Evolutionary conservation across 2,888 invertebrate genomes (phyloP), one percentile per base, ranked within the genome.

Genomic region (Pteria penguin): DNA sequence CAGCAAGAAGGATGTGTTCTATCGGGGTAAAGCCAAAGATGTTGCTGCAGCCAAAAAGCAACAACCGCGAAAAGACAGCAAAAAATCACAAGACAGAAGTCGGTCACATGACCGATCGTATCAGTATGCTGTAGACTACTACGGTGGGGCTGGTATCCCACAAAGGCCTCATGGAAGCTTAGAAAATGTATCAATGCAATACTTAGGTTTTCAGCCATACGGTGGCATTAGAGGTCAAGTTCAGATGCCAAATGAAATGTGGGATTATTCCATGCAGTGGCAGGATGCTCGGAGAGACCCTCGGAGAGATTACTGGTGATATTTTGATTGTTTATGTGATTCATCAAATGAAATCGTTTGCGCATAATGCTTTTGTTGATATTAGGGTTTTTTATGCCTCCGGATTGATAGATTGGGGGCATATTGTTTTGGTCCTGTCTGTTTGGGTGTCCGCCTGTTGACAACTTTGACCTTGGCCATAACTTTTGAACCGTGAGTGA

Each of bases 131-230:
- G 45, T 45, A 5, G 60, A 33, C 36, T 69, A 69, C 36, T 69
- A 69, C 60, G 58, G 32, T 4, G 33, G 57, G 3, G 58, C 69
- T 24, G 31, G 18, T 4, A 29, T 32, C 32, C 67, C 24, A 18
- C 36, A 63, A 22, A 5, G 22, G 8, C 33, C 31, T 4, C 72
- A 73, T 29, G 31, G 26, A 0, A 73, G 72, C 24, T 18, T 73
- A 29, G 72, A 73, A 18, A 57, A 73, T 22, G 58, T 73, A 4
- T 22, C 58, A 24, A 66, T 73, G 66, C 72, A 73, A 45, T 73
- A 73, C 31, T 57, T 73, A 36, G 72, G 72, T 8, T 66, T 36
- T 61, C 60, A 70, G 4, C 70, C 70, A 45, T 70, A 36, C 22
- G 70, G 70, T 22, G 70, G 60, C 0, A 67, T 67, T 29, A 33